Evolutionary conservation across 53 echinoderm and acorn worm species (phyloP).

Genomic region (Temnopleurus reevesii): DNA sequence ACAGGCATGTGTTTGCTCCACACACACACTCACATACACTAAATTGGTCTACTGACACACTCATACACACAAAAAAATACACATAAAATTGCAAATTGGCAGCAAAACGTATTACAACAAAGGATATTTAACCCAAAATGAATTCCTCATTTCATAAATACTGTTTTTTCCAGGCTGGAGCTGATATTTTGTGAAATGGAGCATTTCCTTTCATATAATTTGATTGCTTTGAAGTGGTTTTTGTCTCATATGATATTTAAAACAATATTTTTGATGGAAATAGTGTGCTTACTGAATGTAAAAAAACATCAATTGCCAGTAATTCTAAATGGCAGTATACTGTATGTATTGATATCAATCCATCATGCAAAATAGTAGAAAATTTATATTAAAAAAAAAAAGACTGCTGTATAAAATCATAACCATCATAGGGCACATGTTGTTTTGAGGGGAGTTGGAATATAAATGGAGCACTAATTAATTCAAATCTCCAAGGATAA

Average conservation of each 20-base stretch:
- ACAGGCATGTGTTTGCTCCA: not conserved
- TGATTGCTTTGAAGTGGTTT: not conserved
- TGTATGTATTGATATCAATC: not conserved
- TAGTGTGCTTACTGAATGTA: not conserved
- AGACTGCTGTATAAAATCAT: no score
- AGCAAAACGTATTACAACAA: conserved; percentile 42
- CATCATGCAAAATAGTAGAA: not conserved
- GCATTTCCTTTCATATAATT: conserved; percentile 17
- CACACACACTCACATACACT: not conserved
- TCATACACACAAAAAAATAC: conserved; percentile 33
- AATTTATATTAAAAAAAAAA: no score
- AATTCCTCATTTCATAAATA: conserved; percentile 32
- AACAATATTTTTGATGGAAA: not conserved
- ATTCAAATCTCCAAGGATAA: conserved; percentile 29
- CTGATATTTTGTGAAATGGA: not conserved
- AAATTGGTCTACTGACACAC: conserved; percentile 17
- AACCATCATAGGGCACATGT: no score
- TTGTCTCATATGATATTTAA: not conserved
- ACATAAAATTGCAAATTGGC: conserved; percentile 32
- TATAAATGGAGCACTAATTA: not conserved
- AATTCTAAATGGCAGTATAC: not conserved
- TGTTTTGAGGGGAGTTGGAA: not conserved
- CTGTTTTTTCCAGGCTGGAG: not conserved
- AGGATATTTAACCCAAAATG: conserved; percentile 33
- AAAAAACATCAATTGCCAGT: not conserved